These are phyloP conservation scores for Pangasius macronema DNA, from an alignment of 2,797 vertebrate species.

Conservation along the genomic window DNA sequence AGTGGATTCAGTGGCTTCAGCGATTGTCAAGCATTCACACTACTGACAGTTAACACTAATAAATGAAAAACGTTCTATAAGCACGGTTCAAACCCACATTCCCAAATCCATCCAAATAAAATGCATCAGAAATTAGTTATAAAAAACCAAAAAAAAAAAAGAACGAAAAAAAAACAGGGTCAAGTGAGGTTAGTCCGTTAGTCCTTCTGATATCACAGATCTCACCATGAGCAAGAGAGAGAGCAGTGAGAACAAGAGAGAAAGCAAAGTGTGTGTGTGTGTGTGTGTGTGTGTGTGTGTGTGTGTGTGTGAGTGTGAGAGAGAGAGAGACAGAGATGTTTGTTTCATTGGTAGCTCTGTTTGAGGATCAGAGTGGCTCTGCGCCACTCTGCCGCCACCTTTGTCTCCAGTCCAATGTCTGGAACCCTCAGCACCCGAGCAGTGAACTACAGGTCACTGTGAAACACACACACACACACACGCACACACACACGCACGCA, in stretches of 20 bases:
- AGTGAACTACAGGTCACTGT: slow-evolving; percentile 45
- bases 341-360: slow-evolving; percentile 46
- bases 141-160: neutral
- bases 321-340: slow-evolving; percentile 21
- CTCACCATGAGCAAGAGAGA: neutral
- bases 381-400: slow-evolving; percentile 52
- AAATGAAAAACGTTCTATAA: neutral
- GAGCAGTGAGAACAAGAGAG: slow-evolving; percentile 9
- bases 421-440: slow-evolving; percentile 52
- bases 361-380: slow-evolving; percentile 55
- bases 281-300: slow-evolving; percentile 16
- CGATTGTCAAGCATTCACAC: neutral
- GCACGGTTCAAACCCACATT: neutral
- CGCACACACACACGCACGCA: neutral
- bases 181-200: slow-evolving; percentile 14
- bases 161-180: neutral
- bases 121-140: neutral
- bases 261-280: slow-evolving; percentile 3
- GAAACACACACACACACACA: slow-evolving; percentile 32
- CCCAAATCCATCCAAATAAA: neutral
- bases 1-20: neutral
- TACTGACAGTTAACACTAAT: neutral
- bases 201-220: slow-evolving; percentile 9
- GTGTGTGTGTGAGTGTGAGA: neutral
- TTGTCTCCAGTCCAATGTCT: slow-evolving; percentile 59